Evolutionary conservation across 2,113 vertebrate species (phyloP).

Genomic region (Malurus melanocephalus): DNA sequence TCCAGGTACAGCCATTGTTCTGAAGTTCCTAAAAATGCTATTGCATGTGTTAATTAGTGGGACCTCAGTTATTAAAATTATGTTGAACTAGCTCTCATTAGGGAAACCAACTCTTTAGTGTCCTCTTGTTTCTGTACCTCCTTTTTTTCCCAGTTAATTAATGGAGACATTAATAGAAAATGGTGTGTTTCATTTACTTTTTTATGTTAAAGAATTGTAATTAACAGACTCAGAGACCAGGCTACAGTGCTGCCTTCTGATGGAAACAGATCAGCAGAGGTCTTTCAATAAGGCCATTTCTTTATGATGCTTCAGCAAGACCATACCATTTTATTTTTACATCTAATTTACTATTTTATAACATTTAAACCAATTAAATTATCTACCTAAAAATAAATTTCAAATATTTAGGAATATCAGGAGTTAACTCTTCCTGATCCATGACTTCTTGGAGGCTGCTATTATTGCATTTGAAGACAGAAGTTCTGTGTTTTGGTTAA

Average conservation of each 20-base stretch:
- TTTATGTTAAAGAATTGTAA: constrained; percentile 4
- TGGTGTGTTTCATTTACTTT: background rate
- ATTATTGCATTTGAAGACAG: background rate
- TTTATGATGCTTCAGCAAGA: background rate
- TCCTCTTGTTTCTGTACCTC: background rate
- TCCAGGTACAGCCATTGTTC: background rate
- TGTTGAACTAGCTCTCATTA: constrained; percentile 9
- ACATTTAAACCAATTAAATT: background rate
- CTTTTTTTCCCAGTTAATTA: background rate
- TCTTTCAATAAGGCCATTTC: background rate
- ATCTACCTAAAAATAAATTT: background rate
- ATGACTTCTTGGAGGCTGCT: background rate
- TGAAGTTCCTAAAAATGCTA: background rate
- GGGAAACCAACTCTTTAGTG: background rate
- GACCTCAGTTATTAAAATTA: background rate
- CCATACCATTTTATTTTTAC: background rate
- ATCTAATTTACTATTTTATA: background rate
- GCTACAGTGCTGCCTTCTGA: background rate
- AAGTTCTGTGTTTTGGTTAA: background rate
- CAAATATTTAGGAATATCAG: background rate
- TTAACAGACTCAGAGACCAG: background rate
- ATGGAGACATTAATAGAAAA: background rate
- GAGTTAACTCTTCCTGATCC: background rate
- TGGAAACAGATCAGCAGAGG: background rate
- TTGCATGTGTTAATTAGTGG: background rate